Conservation (phyloP, 2,797 vertebrate genomes). For the Phataginus tricuspis region DNA sequence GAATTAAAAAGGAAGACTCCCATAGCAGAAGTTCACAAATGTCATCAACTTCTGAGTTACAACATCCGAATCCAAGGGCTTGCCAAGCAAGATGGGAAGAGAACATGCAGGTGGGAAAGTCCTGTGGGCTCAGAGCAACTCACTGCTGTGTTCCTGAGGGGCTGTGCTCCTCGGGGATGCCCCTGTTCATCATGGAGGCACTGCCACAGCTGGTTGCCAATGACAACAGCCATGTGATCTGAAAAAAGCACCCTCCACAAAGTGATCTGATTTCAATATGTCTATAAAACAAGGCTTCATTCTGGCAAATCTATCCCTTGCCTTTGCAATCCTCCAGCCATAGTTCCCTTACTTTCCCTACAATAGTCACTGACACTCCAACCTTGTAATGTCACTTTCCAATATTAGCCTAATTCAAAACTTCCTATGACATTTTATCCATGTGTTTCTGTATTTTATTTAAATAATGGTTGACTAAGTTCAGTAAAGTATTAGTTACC, state of each 20-base stretch:
- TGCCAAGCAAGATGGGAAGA: neutral
- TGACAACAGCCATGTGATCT: neutral
- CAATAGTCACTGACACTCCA: no score
- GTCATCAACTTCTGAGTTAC: neutral
- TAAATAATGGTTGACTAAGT: neutral
- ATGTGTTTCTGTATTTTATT: neutral
- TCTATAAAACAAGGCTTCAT: neutral
- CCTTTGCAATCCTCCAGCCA: neutral
- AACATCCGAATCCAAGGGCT: neutral
- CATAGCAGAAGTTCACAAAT: neutral
- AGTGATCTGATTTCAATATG: neutral
- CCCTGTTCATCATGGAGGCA: neutral
- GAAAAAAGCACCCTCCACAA: neutral
- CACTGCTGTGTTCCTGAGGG: neutral
- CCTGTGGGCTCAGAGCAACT: no score
- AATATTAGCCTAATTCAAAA: neutral
- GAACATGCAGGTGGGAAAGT: rapidly evolving
- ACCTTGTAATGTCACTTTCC: neutral
- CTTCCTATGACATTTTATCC: neutral
- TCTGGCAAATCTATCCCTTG: neutral
- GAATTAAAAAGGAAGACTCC: neutral
- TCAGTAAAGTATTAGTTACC: neutral
- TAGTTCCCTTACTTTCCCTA: neutral
- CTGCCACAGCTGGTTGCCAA: neutral
- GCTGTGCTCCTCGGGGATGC: no score